phyloP scores from a whole-genome alignment of 1,140 invertebrate species.

The Probaryconus sp. region DNA sequence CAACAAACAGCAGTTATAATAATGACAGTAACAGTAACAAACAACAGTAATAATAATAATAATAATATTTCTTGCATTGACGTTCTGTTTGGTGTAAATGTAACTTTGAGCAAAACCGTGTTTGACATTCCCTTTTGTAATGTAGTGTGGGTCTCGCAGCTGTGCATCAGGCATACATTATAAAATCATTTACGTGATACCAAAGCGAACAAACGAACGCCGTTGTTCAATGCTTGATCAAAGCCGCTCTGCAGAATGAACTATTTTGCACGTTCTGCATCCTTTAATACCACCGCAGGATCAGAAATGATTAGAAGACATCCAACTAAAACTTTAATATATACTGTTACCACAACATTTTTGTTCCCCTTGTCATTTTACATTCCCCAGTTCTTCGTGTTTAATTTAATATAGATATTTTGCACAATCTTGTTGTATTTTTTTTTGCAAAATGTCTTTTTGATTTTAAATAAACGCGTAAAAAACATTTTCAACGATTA shows the following conservation, averaged over 20 bases:
- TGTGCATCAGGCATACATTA: constrained; percentile 28
- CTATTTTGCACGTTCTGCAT: constrained; percentile 28
- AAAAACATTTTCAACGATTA: no score
- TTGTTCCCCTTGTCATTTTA: no score
- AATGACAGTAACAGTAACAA: no score
- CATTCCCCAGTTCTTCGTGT: no score
- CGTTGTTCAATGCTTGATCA: constrained; percentile 59
- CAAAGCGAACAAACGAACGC: constrained; percentile 54
- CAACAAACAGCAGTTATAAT: no score
- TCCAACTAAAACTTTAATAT: constrained; percentile 15
- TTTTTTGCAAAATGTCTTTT: no score
- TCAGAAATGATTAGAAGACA: constrained; percentile 15
- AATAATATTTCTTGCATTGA: constrained; percentile 13
- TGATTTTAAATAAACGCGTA: no score
- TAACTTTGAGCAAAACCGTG: background rate
- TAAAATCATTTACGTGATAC: constrained; percentile 56
- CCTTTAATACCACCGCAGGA: constrained; percentile 4
- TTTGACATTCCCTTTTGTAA: constrained; percentile 26
- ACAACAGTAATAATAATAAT: no score
- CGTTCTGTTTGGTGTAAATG: constrained; percentile 7
- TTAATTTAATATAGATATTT: no score
- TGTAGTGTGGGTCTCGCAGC: background rate
- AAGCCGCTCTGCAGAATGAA: constrained; percentile 18
- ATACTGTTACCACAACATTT: background rate
- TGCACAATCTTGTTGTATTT: no score